Evolutionary conservation across 2,888 invertebrate genomes (phyloP).

Genomic region (Plagiodera versicolora): DNA sequence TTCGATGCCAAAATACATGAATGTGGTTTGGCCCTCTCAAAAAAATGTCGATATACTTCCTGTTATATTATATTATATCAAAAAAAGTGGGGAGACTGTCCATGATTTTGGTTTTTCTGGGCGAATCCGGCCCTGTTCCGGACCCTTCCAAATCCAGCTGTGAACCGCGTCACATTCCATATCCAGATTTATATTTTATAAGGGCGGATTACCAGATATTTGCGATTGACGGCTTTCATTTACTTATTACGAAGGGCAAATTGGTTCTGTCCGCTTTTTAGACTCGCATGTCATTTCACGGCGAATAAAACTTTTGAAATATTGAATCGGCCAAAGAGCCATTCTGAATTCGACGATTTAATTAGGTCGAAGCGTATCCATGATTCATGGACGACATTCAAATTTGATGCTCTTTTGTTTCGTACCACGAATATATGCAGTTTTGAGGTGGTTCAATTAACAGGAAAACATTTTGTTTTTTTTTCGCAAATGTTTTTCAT

Average conservation of each 20-base stretch:
- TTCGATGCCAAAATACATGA: no score
- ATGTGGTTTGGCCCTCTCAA: no score
- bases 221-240: conserved; percentile 46
- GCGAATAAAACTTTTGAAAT: conserved; percentile 19
- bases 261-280: conserved; percentile 38
- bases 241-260: conserved; percentile 41
- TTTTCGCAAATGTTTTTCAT: no score
- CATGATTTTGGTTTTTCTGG: background rate
- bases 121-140: conserved; percentile 17
- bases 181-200: conserved; percentile 49
- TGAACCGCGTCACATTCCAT: conserved; percentile 48
- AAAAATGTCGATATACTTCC: no score
- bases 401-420: conserved; percentile 13
- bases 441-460: no score
- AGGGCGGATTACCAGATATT: conserved; percentile 48
- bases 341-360: conserved; percentile 27
- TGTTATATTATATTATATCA: no score
- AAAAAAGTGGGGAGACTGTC: background rate
- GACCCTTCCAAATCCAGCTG: conserved; percentile 40
- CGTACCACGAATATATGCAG: no score
- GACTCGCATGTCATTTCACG: conserved; percentile 30
- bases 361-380: conserved; percentile 25
- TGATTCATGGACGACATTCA: conserved; percentile 27
- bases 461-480: no score
- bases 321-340: conserved; percentile 24